These are phyloP conservation scores for Dicrurus megarhynchus DNA, from an alignment of 2,113 vertebrate species.

Conservation along the genomic window DNA sequence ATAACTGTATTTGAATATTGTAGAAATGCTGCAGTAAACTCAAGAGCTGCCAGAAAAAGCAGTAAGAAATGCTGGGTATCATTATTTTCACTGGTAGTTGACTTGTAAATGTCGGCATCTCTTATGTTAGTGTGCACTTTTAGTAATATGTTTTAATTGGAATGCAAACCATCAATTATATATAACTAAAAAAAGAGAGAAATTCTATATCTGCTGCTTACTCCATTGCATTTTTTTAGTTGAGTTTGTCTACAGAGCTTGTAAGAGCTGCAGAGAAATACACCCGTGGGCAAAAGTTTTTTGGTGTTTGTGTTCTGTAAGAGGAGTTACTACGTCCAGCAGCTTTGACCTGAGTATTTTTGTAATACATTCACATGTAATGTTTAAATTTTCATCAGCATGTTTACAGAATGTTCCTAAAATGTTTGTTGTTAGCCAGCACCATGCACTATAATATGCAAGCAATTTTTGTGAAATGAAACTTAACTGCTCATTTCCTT, in stretches of 20 bases:
- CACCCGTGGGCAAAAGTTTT: background rate
- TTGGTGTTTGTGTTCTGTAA: background rate
- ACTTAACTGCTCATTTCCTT: background rate
- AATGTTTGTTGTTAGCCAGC: background rate
- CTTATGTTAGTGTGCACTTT: background rate
- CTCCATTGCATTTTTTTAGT: accelerated
- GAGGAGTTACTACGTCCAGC: background rate
- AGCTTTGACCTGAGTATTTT: background rate
- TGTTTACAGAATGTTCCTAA: background rate
- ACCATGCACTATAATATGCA: background rate
- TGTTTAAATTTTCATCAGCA: background rate
- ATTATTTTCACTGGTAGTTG: background rate
- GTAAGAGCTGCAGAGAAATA: background rate
- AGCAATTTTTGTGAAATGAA: background rate
- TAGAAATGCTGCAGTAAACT: background rate
- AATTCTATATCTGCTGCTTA: background rate
- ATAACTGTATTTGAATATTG: background rate
- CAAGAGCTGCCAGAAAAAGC: background rate
- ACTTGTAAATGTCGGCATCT: background rate
- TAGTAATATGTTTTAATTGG: background rate
- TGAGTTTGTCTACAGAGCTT: background rate
- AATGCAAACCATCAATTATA: background rate
- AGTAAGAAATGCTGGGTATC: background rate
- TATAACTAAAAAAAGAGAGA: background rate
- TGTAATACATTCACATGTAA: accelerated